These are phyloP conservation scores for Chiropotes sagulatus DNA, from an alignment of 2,797 vertebrate genomes.

Conservation along the genomic window DNA sequence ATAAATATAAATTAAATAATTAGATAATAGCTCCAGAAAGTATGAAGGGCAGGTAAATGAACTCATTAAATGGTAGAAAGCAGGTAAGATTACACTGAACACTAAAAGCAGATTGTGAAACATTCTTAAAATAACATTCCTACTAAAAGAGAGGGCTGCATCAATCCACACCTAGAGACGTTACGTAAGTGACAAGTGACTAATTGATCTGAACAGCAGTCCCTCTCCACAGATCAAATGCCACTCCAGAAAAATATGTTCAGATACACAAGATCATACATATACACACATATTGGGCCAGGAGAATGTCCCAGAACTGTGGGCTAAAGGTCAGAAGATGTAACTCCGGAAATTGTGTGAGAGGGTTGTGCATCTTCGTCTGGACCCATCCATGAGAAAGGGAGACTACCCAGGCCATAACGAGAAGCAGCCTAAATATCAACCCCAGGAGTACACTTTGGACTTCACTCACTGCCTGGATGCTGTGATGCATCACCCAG, in stretches of 20 bases:
- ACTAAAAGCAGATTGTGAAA: neutral
- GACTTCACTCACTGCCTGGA: fast-evolving
- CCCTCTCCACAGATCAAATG: neutral
- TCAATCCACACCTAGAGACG: neutral
- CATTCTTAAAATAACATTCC: neutral
- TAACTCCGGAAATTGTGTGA: neutral
- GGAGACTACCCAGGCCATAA: neutral
- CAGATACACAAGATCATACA: neutral
- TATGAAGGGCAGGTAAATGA: neutral
- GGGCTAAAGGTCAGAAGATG: neutral
- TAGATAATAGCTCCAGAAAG: neutral
- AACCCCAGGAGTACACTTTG: neutral
- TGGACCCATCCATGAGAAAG: neutral
- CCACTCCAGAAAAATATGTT: neutral
- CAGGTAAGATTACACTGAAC: neutral
- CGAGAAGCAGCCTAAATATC: neutral
- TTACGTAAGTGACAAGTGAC: neutral
- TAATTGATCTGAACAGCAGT: neutral
- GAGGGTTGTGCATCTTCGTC: neutral
- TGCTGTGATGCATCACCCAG: fast-evolving
- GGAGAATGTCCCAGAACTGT: neutral
- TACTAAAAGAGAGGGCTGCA: neutral
- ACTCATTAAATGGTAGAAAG: neutral
- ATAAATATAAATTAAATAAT: neutral
- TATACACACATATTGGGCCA: fast-evolving